Percentiles rank a stretch among this genome's conserved stretches.
Conservation (phyloP, 2,888 invertebrate genomes). For the Euplexia lucipara region DNA sequence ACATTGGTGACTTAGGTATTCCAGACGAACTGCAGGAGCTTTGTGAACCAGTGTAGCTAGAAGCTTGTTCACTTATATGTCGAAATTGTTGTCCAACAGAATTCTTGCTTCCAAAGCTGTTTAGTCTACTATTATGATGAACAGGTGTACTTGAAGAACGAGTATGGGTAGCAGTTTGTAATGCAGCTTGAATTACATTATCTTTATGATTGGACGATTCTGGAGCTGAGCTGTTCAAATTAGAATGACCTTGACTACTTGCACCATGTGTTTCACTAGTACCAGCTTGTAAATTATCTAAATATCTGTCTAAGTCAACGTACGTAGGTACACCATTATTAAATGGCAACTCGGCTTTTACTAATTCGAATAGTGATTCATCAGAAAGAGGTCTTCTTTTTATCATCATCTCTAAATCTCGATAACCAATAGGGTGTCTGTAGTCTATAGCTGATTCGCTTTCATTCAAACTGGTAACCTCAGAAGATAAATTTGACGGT, state of each 20-base stretch:
- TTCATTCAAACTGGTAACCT: conserved; percentile 84
- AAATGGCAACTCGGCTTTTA: conserved; percentile 90
- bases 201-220: conserved; percentile 73
- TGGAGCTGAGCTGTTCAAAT: conserved; percentile 68
- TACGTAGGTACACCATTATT: conserved; percentile 87
- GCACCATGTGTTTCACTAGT: conserved; percentile 68
- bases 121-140: conserved; percentile 69
- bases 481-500: conserved; percentile 84
- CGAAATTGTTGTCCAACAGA: conserved; percentile 68
- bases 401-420: conserved; percentile 91
- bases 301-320: conserved; percentile 93
- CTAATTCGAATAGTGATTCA: conserved; percentile 93
- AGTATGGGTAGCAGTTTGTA: conserved; percentile 69
- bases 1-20: conserved; percentile 83
- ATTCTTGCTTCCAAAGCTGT: conserved; percentile 65
- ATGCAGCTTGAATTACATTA: conserved; percentile 70
- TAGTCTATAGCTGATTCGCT: conserved; percentile 90
- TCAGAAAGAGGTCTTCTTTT: conserved; percentile 94
- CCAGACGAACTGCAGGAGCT: conserved; percentile 83
- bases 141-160: conserved; percentile 85
- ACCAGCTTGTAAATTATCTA: conserved; percentile 92
- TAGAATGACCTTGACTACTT: conserved; percentile 62
- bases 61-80: conserved; percentile 75
- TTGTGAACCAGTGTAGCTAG: conserved; percentile 81
- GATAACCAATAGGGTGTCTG: conserved; percentile 83